phyloP scores from a whole-genome alignment of 2,113 vertebrate species.

The Poeciliopsis turrubarensis region DNA sequence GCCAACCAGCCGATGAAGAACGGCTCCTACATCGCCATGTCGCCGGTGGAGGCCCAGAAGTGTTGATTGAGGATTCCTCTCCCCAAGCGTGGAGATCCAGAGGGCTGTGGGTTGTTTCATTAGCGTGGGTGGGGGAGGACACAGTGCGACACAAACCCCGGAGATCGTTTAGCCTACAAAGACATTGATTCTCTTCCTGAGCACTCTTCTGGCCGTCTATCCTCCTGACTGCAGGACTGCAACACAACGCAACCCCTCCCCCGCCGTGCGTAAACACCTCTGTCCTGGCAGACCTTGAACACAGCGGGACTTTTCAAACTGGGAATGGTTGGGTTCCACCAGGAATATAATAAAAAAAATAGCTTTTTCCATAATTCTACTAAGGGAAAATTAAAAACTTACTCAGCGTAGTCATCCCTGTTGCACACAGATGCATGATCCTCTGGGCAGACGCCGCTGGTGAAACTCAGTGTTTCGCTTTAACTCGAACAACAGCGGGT shows the following conservation, averaged over 20 bases:
- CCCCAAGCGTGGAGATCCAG: conserved; percentile 42
- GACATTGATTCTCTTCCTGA: conserved; percentile 57
- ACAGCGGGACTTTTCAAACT: conserved; percentile 25
- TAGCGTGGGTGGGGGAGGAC: conserved; percentile 29
- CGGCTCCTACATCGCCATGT: conserved; percentile 84
- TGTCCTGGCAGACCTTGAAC: conserved; percentile 33
- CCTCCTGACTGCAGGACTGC: conserved; percentile 63
- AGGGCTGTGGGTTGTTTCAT: conserved; percentile 26
- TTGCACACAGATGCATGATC: conserved; percentile 29
- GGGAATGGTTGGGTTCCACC: conserved; percentile 16
- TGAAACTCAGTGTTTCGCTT: conserved; percentile 19
- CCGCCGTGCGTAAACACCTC: conserved; percentile 37
- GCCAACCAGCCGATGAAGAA: conserved; percentile 73
- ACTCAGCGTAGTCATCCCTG: conserved; percentile 36
- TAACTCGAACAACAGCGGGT: conserved; percentile 23
- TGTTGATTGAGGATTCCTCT: conserved; percentile 73
- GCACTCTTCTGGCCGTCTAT: conserved; percentile 50
- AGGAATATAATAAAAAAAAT: conserved; percentile 7
- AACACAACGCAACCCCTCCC: conserved; percentile 38
- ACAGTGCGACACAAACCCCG: conserved; percentile 41
- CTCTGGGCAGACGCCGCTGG: conserved; percentile 28
- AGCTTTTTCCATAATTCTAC: conserved; percentile 35
- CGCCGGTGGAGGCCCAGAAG: conserved; percentile 82
- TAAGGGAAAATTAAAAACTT: conserved; percentile 44
- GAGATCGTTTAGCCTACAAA: conserved; percentile 50